Evolutionary conservation across 1,140 invertebrate species (phyloP).

Genomic region (Bombus terrestris): DNA sequence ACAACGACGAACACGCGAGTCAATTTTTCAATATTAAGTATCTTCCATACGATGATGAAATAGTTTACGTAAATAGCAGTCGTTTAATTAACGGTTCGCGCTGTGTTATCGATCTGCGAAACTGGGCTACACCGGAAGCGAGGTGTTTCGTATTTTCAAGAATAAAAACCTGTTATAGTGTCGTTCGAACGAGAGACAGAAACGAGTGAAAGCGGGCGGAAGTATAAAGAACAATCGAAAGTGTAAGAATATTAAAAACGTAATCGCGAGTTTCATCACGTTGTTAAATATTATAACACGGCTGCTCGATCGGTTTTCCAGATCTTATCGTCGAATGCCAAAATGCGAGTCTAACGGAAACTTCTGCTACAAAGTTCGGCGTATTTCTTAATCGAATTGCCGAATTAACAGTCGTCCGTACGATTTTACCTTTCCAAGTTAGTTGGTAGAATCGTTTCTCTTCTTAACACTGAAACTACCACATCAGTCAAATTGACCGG

Average conservation of each 20-base stretch:
- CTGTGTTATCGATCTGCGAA: background rate
- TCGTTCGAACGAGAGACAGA: background rate
- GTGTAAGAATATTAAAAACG: background rate
- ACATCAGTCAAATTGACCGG: too few relatives aligned
- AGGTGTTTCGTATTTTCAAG: background rate
- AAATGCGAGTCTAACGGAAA: too few relatives aligned
- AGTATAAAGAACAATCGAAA: slow-evolving; percentile 15
- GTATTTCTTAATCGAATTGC: too few relatives aligned
- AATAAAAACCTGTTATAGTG: background rate
- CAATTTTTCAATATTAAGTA: background rate
- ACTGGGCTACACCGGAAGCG: slow-evolving; percentile 2
- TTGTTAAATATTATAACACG: slow-evolving; percentile 2
- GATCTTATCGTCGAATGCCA: too few relatives aligned
- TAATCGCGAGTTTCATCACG: background rate
- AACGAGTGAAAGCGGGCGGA: slow-evolving; percentile 38
- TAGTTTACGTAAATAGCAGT: background rate
- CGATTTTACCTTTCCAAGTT: too few relatives aligned
- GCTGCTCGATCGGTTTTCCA: background rate
- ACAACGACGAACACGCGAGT: background rate
- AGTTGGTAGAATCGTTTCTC: too few relatives aligned
- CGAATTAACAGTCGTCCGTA: too few relatives aligned
- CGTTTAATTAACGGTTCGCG: background rate
- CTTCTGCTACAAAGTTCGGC: too few relatives aligned
- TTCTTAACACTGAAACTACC: too few relatives aligned
- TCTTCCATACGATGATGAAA: too few relatives aligned